Evolutionary conservation across 1,140 invertebrate species (phyloP), one percentile per base, ranked within the genome.

Genomic region (Lanistes nyassanus): DNA sequence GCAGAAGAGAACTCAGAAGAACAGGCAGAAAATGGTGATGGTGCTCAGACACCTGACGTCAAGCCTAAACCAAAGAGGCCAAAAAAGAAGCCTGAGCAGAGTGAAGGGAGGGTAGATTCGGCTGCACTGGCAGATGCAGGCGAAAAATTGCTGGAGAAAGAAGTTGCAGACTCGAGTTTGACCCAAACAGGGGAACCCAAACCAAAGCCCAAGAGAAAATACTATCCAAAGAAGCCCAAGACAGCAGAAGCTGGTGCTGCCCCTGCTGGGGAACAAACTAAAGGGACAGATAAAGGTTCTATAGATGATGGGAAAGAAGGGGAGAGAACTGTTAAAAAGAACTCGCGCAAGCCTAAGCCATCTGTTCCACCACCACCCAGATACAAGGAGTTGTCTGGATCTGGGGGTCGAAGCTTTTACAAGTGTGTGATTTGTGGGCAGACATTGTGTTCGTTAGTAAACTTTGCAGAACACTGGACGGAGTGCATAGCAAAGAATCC

Each of bases 341-440:
- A 6, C 19, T 47, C 42, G 9, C 42, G 42, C 19, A 47, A 47
- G 42, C 42, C 42, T 13, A 47, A 36, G n/a, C 23, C 55, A n/a
- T 6, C 29, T 9, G 29, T 9, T 29, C 39, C 34, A 1, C 64
- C 70, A 56, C 4, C 31, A 21, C 76, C 75, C 34, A 42, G 62
- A 4, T 79, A 69, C 37, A 53, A 75, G 31, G 75, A 79, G 55
- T 47, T 79, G n/a, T 64, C 72, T 36, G 75, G 78, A 29, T 79
- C 78, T 51, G 64, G 71, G 51, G 78, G 78, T 6, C 53, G 75
- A 29, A 79, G 66, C 36, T 79, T 79, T 64, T 77, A 75, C 39
- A 79, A 75, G 39, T 79, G 78, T 72, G n/a, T 55, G 5, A 53
- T 60, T 42, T 79, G 78, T 68, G 67, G 62, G 7, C 78, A 79